Conservation (phyloP, 2,113 vertebrate species). For the Cepphus grylle region DNA sequence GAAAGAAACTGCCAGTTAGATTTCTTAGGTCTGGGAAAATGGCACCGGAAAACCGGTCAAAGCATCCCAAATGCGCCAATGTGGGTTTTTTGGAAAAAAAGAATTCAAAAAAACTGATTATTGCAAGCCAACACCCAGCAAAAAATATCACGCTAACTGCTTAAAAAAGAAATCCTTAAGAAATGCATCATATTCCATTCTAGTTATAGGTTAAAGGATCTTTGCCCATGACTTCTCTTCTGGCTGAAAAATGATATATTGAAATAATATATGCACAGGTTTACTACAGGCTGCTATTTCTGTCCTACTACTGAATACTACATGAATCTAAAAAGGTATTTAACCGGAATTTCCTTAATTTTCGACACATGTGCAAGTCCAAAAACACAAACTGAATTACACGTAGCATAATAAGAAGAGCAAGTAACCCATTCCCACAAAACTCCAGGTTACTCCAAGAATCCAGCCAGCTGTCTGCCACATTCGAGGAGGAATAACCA, state of each 20-base stretch:
- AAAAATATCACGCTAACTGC: not conserved
- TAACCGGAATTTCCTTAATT: not conserved
- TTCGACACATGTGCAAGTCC: accelerated
- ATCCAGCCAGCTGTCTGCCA: not conserved
- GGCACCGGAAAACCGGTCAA: not conserved
- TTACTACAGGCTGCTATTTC: not conserved
- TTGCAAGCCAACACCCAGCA: not conserved
- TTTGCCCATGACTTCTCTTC: not conserved
- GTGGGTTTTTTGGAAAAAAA: not conserved
- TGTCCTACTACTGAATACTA: not conserved
- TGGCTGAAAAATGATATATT: not conserved
- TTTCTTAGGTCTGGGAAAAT: not conserved
- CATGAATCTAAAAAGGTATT: not conserved
- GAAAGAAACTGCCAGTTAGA: not conserved
- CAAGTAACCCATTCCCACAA: not conserved
- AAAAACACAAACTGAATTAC: not conserved
- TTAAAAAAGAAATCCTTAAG: not conserved
- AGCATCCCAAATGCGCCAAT: not conserved
- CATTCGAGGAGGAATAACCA: not conserved
- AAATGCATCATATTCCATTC: not conserved
- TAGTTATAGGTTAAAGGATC: not conserved
- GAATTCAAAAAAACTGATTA: not conserved
- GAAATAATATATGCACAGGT: not conserved
- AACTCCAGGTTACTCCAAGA: not conserved
- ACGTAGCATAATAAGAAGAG: accelerated